These are phyloP conservation scores for Sebastes steindachneri DNA, from an alignment of 2,797 vertebrate genomes.

Conservation along the genomic window DNA sequence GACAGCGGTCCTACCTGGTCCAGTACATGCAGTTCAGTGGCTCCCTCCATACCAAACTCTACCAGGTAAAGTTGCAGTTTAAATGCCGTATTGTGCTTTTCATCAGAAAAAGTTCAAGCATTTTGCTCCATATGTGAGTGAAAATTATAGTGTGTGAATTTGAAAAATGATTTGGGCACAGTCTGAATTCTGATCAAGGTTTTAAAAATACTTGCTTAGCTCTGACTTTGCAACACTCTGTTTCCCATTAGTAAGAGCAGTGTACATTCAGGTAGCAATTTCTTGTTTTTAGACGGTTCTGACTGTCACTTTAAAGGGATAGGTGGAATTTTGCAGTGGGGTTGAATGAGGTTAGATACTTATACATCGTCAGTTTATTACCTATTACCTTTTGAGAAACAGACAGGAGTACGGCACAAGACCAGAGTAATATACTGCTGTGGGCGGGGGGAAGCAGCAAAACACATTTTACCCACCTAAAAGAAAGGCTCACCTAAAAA, in stretches of 20 bases:
- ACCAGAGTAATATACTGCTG: too few relatives aligned
- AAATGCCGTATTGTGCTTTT: not conserved
- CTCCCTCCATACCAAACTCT: constrained; percentile 96
- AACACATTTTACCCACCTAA: too few relatives aligned
- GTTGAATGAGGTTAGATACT: too few relatives aligned
- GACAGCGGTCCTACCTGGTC: constrained; percentile 94
- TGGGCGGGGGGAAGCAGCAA: too few relatives aligned
- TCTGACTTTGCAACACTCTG: not conserved
- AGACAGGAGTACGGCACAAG: fast-evolving
- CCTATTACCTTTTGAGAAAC: too few relatives aligned
- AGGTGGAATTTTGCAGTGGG: too few relatives aligned
- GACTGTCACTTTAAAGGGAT: not conserved
- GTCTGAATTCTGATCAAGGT: not conserved
- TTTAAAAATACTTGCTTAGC: not conserved
- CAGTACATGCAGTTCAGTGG: constrained; percentile 99
- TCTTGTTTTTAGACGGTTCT: not conserved
- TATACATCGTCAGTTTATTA: too few relatives aligned
- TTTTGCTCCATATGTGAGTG: not conserved
- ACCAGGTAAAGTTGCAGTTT: constrained; percentile 86
- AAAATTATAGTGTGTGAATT: not conserved
- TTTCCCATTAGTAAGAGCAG: not conserved
- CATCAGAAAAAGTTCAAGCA: not conserved
- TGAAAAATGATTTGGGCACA: not conserved
- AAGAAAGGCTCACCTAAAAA: too few relatives aligned
- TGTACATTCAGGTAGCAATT: not conserved